These are phyloP conservation scores for Heliconius congener DNA, from an alignment of 1,140 invertebrate species.

Conservation along the genomic window DNA sequence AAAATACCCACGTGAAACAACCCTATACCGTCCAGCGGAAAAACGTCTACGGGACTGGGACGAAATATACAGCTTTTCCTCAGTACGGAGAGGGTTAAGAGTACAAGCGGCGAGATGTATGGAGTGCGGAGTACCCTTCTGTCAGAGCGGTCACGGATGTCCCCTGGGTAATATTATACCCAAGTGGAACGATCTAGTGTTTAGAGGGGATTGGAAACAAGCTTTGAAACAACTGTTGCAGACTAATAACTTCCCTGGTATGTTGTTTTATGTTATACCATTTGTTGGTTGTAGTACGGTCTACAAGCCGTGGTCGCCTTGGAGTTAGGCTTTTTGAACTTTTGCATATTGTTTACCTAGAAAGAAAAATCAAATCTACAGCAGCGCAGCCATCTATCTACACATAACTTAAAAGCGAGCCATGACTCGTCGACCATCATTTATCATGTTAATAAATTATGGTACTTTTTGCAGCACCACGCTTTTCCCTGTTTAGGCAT, in stretches of 20 bases:
- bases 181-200: slow-evolving; percentile 99
- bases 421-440: no score
- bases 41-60: slow-evolving; percentile 96
- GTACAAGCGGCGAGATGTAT: slow-evolving; percentile 98
- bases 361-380: no score
- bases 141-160: slow-evolving; percentile 96
- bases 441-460: no score
- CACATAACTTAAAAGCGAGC: no score
- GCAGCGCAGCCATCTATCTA: no score
- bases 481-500: no score
- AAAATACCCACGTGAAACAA: slow-evolving; percentile 95
- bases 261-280: no score
- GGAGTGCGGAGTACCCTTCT: slow-evolving; percentile 99
- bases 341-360: no score
- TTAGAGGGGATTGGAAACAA: slow-evolving; percentile 97
- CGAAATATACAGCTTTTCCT: slow-evolving; percentile 95
- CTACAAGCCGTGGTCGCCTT: no score
- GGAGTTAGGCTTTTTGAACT: no score
- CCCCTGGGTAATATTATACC: slow-evolving; percentile 99
- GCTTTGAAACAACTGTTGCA: slow-evolving; percentile 97
- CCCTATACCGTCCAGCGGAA: slow-evolving; percentile 91
- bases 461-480: no score
- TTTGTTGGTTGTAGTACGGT: no score
- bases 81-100: slow-evolving; percentile 93
- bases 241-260: slow-evolving; percentile 98